phyloP scores from a whole-genome alignment of 1,140 invertebrate genomes.

The Drosophila tropicalis region DNA sequence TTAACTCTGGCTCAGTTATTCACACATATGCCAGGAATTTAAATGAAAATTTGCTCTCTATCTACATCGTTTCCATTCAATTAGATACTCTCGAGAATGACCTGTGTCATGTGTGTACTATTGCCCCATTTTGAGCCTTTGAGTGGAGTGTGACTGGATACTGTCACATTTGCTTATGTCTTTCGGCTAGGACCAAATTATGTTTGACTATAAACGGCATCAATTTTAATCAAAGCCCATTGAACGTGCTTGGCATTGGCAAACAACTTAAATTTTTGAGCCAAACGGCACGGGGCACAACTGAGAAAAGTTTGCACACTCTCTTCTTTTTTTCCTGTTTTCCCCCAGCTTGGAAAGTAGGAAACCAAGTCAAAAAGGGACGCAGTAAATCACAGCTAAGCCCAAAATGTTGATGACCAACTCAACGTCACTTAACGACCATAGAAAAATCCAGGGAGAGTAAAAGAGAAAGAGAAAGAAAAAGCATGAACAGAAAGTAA shows the following conservation, averaged over 20 bases:
- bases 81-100: conserved; percentile 56
- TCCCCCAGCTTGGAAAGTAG: neutral
- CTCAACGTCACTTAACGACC: conserved; percentile 54
- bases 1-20: conserved; percentile 20
- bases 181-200: conserved; percentile 73
- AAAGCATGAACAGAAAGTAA: too few species aligned
- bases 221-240: conserved; percentile 76
- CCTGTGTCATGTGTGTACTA: conserved; percentile 29
- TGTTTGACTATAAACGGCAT: conserved; percentile 75
- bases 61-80: conserved; percentile 71
- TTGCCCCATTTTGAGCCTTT: conserved; percentile 44
- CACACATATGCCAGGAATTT: conserved; percentile 57
- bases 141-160: conserved; percentile 53
- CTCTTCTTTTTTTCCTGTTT: neutral
- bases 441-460: too few species aligned
- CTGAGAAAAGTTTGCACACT: conserved; percentile 59
- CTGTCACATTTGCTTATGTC: conserved; percentile 71
- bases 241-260: conserved; percentile 66
- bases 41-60: conserved; percentile 65
- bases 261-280: conserved; percentile 33
- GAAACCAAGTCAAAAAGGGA: conserved; percentile 44
- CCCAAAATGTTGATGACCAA: conserved; percentile 65
- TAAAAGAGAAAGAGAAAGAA: neutral
- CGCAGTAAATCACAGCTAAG: conserved; percentile 77
- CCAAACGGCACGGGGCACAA: neutral